Conservation (phyloP, 35 echinoderm and acorn worm species). For the Heliocidaris erythrogramma region DNA sequence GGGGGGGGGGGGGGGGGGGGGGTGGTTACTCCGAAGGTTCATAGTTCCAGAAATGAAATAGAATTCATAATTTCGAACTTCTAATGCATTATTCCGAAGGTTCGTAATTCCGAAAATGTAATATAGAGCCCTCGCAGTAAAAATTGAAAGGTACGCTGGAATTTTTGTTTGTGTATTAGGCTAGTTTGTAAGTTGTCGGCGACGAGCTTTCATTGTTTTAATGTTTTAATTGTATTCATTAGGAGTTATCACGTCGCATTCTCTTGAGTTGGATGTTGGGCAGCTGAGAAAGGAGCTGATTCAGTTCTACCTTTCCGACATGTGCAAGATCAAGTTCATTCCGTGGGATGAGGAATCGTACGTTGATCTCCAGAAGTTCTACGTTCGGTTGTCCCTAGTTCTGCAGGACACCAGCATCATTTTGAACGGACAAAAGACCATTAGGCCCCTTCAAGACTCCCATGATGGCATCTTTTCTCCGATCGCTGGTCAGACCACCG, state of each 20-base stretch:
- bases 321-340: constrained; percentile 33
- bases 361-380: constrained; percentile 1
- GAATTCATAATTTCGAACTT: too few relatives aligned
- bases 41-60: too few relatives aligned
- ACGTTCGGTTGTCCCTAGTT: neutral
- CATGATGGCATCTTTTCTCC: constrained; percentile 17
- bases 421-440: neutral
- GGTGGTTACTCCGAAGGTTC: too few relatives aligned
- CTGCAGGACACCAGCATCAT: neutral
- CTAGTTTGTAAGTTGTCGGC: too few relatives aligned
- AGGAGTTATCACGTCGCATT: neutral
- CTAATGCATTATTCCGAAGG: too few relatives aligned
- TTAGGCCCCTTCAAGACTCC: neutral
- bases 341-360: constrained; percentile 32
- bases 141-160: too few relatives aligned
- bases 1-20: too few relatives aligned
- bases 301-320: neutral
- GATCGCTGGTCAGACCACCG: neutral
- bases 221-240: neutral
- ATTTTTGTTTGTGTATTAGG: too few relatives aligned
- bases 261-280: neutral
- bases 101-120: too few relatives aligned
- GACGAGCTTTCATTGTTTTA: too few relatives aligned
- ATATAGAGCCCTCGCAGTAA: too few relatives aligned
- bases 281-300: constrained; percentile 2